Conservation (phyloP, 2,888 invertebrate species). For the Yponomeuta cagnagella region DNA sequence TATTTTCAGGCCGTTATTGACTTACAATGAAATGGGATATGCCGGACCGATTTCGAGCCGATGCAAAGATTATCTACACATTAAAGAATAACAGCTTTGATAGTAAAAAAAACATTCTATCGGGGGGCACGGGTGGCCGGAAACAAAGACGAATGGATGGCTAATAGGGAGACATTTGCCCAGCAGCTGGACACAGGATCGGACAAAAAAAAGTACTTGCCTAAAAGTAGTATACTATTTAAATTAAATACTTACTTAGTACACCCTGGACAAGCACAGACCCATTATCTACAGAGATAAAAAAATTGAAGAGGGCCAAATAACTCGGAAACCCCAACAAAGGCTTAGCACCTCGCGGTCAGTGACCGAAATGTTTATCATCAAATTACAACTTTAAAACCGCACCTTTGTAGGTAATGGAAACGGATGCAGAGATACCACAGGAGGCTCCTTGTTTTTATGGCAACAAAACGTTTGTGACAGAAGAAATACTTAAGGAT, state of each 20-base stretch:
- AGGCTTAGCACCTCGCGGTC: neutral
- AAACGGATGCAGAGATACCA: conserved; percentile 9
- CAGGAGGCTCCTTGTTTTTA: neutral
- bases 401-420: conserved; percentile 10
- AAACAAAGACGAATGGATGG: too few species aligned
- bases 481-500: neutral
- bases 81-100: too few species aligned
- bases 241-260: too few species aligned
- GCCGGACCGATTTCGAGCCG: neutral
- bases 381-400: neutral
- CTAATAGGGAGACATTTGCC: too few species aligned
- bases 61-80: neutral
- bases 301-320: too few species aligned
- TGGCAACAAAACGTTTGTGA: neutral
- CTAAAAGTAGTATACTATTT: too few species aligned
- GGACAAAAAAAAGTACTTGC: too few species aligned
- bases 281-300: too few species aligned
- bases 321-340: neutral
- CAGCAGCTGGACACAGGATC: too few species aligned
- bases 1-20: neutral
- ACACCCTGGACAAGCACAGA: too few species aligned
- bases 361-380: neutral
- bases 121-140: too few species aligned
- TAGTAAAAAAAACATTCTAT: too few species aligned
- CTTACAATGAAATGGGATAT: neutral